Evolutionary conservation across 2,113 vertebrate species (phyloP).

Genomic region (Gymnogyps californianus): DNA sequence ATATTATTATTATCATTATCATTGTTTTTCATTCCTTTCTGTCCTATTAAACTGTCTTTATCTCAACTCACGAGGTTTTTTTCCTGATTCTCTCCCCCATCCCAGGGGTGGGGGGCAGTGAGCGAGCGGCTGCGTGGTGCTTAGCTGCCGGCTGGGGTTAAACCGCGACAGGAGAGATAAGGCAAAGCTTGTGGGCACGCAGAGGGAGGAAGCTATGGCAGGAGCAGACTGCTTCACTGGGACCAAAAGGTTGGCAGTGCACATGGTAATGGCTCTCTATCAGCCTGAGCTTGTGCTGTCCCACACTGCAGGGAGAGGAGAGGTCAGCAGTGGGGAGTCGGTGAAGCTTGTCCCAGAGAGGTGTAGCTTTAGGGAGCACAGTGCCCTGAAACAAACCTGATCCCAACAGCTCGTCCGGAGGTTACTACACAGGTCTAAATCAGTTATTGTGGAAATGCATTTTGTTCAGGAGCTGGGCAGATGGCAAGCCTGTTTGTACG

Average conservation of each 20-base stretch:
- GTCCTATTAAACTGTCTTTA: too few relatives aligned
- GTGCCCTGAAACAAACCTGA: not conserved
- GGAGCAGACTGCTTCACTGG: not conserved
- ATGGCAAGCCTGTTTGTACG: not conserved
- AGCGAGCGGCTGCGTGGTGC: too few relatives aligned
- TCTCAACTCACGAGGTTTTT: too few relatives aligned
- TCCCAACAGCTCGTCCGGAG: too few relatives aligned
- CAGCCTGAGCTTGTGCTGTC: not conserved
- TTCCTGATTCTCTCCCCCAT: too few relatives aligned
- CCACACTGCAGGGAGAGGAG: not conserved
- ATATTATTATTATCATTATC: too few relatives aligned
- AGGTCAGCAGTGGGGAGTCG: accelerated
- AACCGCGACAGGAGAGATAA: too few relatives aligned
- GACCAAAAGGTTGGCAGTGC: not conserved
- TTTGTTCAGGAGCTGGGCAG: not conserved
- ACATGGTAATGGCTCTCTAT: not conserved
- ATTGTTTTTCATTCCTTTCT: too few relatives aligned
- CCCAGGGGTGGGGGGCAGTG: too few relatives aligned
- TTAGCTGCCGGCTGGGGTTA: too few relatives aligned
- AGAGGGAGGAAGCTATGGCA: not conserved
- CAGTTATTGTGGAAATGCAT: not conserved
- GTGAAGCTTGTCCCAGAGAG: accelerated
- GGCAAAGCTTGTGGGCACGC: accelerated
- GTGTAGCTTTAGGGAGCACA: not conserved
- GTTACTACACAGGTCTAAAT: not conserved